Evolutionary conservation across 2,888 invertebrate genomes (phyloP).

Genomic region (Syrista parreyssii): DNA sequence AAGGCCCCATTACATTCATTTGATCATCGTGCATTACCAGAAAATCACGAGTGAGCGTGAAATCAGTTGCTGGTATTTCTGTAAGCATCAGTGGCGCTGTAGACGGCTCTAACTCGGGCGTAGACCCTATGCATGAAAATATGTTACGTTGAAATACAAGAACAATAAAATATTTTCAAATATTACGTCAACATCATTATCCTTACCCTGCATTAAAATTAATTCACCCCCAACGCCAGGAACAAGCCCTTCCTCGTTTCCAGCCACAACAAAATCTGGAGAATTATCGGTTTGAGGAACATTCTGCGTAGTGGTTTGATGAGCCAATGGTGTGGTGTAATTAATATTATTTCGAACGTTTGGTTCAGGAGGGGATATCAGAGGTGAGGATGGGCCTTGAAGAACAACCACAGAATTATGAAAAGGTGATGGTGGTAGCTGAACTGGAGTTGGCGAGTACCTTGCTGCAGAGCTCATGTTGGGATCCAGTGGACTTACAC

Average conservation of each 20-base stretch:
- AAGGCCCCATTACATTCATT: constrained; percentile 55
- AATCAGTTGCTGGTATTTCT: constrained; percentile 57
- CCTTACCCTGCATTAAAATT: constrained; percentile 61
- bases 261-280: constrained; percentile 53
- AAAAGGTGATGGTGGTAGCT: constrained; percentile 58
- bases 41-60: constrained; percentile 58
- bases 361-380: constrained; percentile 53
- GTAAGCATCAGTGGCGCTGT: constrained; percentile 58
- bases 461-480: constrained; percentile 72
- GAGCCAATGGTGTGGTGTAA: constrained; percentile 48
- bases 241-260: constrained; percentile 52
- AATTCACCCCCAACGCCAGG: constrained; percentile 56
- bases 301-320: constrained; percentile 44
- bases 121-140: constrained; percentile 40
- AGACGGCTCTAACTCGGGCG: constrained; percentile 51
- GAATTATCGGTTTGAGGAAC: constrained; percentile 45
- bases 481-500: constrained; percentile 62
- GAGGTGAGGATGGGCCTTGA: constrained; percentile 59
- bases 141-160: constrained; percentile 4
- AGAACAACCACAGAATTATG: constrained; percentile 60
- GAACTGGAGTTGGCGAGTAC: constrained; percentile 70
- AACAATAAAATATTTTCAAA: background rate
- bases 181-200: background rate
- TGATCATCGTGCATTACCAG: constrained; percentile 63
- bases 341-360: constrained; percentile 48